A percentile compares a stretch with the other conserved stretches of the same genome.
phyloP scores from a whole-genome alignment of 2,797 vertebrate genomes.

The Melanotaenia maccullochi region DNA sequence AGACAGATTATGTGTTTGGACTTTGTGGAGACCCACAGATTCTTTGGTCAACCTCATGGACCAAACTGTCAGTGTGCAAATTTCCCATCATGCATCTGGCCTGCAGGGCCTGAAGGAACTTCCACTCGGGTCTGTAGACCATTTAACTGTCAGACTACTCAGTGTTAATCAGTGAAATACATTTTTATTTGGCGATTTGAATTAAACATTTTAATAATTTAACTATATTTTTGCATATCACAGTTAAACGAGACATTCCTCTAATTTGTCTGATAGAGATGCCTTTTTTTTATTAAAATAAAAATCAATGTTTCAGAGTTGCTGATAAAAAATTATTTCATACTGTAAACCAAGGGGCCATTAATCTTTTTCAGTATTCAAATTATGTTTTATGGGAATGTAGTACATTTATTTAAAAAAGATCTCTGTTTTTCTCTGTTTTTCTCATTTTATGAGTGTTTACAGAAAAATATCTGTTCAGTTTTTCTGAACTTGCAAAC shows the following conservation, averaged over 20 bases:
- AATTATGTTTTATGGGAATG: too few relatives aligned
- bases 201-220: not conserved
- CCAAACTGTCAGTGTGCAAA: conserved; percentile 60
- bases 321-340: too few relatives aligned
- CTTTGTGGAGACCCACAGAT: conserved; percentile 52
- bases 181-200: not conserved
- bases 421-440: too few relatives aligned
- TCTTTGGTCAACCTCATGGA: conserved; percentile 62
- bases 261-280: not conserved
- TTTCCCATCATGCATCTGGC: conserved; percentile 65
- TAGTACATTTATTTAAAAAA: too few relatives aligned
- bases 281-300: too few relatives aligned
- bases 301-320: too few relatives aligned
- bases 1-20: conserved; percentile 72
- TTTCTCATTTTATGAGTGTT: too few relatives aligned
- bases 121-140: not conserved
- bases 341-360: too few relatives aligned
- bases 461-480: too few relatives aligned
- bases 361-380: too few relatives aligned
- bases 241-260: not conserved
- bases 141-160: not conserved
- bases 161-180: not conserved
- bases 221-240: not conserved
- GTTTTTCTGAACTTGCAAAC: not conserved
- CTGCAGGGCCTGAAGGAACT: not conserved